phyloP scores from a whole-genome alignment of 2,113 vertebrate genomes.

The Pelvicachromis taeniatus region DNA sequence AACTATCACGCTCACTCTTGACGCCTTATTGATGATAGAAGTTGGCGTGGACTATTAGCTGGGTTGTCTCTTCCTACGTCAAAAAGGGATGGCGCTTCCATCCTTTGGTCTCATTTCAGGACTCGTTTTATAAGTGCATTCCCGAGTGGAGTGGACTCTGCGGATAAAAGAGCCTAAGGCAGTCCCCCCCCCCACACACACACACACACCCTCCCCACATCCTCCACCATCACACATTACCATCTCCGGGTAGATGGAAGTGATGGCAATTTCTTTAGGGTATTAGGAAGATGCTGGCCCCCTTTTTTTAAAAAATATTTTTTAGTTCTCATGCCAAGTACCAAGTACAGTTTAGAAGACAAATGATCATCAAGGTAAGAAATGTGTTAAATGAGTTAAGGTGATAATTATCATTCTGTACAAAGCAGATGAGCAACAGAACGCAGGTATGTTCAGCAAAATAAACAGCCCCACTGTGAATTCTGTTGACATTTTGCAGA shows the following conservation, averaged over 20 bases:
- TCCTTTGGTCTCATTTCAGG: conserved; percentile 53
- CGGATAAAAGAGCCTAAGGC: conserved; percentile 55
- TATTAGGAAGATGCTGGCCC: conserved; percentile 21
- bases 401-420: background rate
- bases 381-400: background rate
- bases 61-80: conserved; percentile 36
- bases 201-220: background rate
- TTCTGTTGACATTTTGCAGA: conserved; percentile 52
- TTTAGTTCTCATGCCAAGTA: background rate
- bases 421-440: background rate
- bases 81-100: conserved; percentile 34
- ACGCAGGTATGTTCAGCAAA: conserved; percentile 1
- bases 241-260: conserved; percentile 51
- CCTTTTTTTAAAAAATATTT: rapidly evolving
- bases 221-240: conserved; percentile 43
- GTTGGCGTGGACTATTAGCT: conserved; percentile 58
- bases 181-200: background rate
- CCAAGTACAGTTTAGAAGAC: conserved; percentile 1
- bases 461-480: conserved; percentile 19
- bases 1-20: conserved; percentile 20
- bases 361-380: background rate
- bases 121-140: conserved; percentile 36
- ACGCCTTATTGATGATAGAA: conserved; percentile 37
- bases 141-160: conserved; percentile 40
- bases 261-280: conserved; percentile 54